These are phyloP conservation scores for Pygoscelis adeliae DNA, from an alignment of 2,113 vertebrate species.

Conservation along the genomic window DNA sequence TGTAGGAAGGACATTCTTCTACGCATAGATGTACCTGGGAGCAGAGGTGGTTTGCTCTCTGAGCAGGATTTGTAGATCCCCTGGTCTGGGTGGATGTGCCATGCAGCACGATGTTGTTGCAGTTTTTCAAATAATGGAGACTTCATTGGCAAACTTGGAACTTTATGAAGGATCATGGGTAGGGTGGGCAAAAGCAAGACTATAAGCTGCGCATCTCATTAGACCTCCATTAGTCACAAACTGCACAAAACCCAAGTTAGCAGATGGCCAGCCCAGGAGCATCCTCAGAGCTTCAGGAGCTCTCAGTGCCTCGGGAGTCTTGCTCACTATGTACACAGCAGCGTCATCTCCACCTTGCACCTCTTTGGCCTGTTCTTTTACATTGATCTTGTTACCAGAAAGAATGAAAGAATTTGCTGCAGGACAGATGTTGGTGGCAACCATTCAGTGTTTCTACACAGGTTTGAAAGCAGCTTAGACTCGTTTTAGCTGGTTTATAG, in stretches of 20 bases:
- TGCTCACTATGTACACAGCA: background rate
- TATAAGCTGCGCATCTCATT: fast-evolving
- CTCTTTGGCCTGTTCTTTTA: background rate
- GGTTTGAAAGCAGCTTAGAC: background rate
- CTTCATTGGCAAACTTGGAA: background rate
- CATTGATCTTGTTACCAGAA: background rate
- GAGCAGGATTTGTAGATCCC: background rate
- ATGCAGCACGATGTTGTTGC: fast-evolving
- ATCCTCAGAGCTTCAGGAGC: background rate
- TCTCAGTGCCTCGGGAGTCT: background rate
- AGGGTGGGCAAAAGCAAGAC: background rate
- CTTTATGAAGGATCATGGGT: background rate
- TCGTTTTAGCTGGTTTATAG: background rate
- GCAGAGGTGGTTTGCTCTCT: background rate
- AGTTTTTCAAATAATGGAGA: background rate
- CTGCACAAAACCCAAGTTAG: background rate
- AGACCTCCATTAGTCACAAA: background rate
- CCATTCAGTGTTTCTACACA: fast-evolving
- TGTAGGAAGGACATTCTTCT: background rate
- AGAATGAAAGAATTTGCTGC: background rate
- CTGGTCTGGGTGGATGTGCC: fast-evolving
- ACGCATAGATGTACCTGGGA: background rate
- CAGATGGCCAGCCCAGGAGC: background rate
- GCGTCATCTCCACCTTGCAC: too few relatives aligned
- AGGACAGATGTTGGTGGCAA: background rate